Conservation (phyloP, 2,113 vertebrate species). For the Rhynchopsitta pachyrhyncha region DNA sequence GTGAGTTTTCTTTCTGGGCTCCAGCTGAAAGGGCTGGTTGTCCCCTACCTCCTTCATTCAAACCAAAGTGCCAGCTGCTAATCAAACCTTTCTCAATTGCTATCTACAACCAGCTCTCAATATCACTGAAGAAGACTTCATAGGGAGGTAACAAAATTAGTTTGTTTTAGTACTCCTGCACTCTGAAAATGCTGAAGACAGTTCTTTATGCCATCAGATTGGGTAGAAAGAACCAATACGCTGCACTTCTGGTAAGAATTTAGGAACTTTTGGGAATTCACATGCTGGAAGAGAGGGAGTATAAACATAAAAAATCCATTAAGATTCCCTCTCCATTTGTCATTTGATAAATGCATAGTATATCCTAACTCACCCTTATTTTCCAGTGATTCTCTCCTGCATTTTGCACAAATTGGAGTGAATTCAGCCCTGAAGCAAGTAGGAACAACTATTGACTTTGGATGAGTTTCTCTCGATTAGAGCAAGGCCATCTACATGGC, state of each 20-base stretch:
- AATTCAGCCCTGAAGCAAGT: background rate
- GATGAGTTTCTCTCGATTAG: background rate
- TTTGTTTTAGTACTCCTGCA: background rate
- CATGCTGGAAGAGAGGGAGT: background rate
- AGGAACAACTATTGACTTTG: background rate
- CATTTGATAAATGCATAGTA: background rate
- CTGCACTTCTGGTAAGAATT: background rate
- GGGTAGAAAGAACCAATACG: background rate
- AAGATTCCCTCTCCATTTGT: background rate
- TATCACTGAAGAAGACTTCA: background rate
- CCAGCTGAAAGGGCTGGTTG: background rate
- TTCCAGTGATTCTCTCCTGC: background rate
- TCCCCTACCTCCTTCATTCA: background rate
- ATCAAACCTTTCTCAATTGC: background rate
- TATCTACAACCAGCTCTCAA: background rate
- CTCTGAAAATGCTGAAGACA: background rate
- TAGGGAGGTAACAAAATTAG: background rate
- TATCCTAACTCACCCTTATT: slow-evolving; percentile 1
- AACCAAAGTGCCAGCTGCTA: background rate
- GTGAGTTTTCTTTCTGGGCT: background rate
- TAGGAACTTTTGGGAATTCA: background rate
- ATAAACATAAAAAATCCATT: background rate
- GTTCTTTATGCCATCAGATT: background rate
- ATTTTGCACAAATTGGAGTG: background rate
- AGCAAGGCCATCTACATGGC: background rate